A percentile compares a stretch with the other conserved stretches of the same genome.
Conservation (phyloP, 2,888 invertebrate genomes). For the Ectemnius cavifrons region DNA sequence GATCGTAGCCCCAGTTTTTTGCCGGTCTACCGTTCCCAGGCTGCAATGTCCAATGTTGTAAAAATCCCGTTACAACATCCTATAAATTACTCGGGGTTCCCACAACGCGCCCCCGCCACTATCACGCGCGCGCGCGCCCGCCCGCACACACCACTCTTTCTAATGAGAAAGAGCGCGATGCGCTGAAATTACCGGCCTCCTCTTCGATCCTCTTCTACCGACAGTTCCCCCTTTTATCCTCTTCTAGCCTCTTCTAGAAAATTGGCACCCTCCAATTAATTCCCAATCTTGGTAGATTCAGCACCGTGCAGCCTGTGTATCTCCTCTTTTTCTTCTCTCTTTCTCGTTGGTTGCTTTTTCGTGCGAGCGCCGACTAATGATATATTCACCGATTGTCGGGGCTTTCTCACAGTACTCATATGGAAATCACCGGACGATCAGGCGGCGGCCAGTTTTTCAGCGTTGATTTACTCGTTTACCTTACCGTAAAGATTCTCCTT, state of each 20-base stretch:
- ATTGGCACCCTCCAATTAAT: constrained; percentile 52
- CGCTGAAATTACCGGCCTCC: constrained; percentile 22
- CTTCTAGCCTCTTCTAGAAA: constrained; percentile 26
- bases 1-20: constrained; percentile 70
- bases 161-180: too few species aligned
- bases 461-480: constrained; percentile 22
- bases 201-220: background rate
- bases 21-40: constrained; percentile 69
- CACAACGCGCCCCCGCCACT: constrained; percentile 57
- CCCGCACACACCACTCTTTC: constrained; percentile 10
- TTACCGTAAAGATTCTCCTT: background rate
- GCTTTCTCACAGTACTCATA: constrained; percentile 48
- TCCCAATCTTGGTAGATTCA: constrained; percentile 33
- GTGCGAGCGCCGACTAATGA: constrained; percentile 41
- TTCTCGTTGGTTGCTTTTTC: background rate
- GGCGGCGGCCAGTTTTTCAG: constrained; percentile 20
- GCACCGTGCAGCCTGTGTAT: background rate
- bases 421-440: constrained; percentile 39
- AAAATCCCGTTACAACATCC: constrained; percentile 69
- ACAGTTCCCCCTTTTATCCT: constrained; percentile 44
- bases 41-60: constrained; percentile 67
- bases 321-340: background rate
- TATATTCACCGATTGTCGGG: constrained; percentile 49
- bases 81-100: constrained; percentile 71
- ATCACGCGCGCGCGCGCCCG: constrained; percentile 2